These are phyloP conservation scores for Poeciliopsis occidentalis DNA, from an alignment of 2,113 vertebrate genomes.

Conservation along the genomic window DNA sequence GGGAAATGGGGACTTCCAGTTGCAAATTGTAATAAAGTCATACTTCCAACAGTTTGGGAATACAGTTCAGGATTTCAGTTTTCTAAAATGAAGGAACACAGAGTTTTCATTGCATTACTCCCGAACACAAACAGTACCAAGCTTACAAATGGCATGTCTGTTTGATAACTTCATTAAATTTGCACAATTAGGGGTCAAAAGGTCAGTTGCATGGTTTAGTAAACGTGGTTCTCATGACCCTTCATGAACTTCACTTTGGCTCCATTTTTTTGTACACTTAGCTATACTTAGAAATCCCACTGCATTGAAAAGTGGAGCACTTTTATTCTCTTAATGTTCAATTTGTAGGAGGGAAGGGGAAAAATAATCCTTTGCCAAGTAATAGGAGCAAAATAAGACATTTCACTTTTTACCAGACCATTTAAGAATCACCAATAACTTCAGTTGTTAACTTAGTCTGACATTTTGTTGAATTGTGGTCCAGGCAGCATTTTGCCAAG, in stretches of 20 bases:
- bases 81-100: background rate
- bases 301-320: slow-evolving; percentile 12
- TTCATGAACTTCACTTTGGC: slow-evolving; percentile 2
- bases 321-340: background rate
- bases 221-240: slow-evolving; percentile 42
- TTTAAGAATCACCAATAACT: slow-evolving; percentile 31
- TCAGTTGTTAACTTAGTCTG: slow-evolving; percentile 30
- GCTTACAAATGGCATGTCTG: background rate
- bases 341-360: background rate
- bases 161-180: slow-evolving; percentile 12
- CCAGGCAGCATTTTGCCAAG: slow-evolving; percentile 19
- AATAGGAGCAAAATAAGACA: slow-evolving; percentile 1
- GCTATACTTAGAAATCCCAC: slow-evolving; percentile 3
- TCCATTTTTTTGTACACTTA: background rate
- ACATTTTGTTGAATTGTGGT: slow-evolving; percentile 53
- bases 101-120: background rate
- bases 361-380: background rate
- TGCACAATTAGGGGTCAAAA: slow-evolving; percentile 50
- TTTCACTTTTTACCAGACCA: slow-evolving; percentile 26
- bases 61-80: background rate
- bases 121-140: background rate
- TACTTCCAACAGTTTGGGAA: background rate
- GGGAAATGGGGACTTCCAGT: too few relatives aligned
- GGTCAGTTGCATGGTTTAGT: slow-evolving; percentile 43
- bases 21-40: background rate